Base-by-base conservation (phyloP, 2,113 vertebrate genomes). In the Rhinolophus ferrumequinum region DNA sequence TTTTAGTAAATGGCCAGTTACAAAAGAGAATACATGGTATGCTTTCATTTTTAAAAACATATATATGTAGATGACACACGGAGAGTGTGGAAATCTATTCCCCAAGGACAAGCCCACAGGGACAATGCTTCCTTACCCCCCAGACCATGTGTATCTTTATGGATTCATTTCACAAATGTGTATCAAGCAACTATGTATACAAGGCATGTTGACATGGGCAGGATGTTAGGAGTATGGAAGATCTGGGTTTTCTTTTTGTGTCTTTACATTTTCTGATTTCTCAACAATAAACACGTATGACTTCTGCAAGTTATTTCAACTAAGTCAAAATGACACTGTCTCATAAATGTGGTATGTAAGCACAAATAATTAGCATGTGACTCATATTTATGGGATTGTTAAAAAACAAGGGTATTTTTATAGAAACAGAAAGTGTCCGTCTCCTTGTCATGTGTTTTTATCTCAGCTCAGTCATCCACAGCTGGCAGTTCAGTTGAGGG, bases 191-290 rank as follows among this genome's bases (percentile, higher is more conserved):
- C 33, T 70, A 8, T 19, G 22, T 38, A 18, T 35, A 38, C 16
- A 64, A 93, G 62, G 47, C 50, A n/a, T 69, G 41, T 22, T 58
- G 47, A 38, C 33, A 50, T 18, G 16, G 28, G n/a, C 5, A 30
- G 33, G 54, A 21, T 30, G 35, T 18, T 67, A 54, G 47, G 75
- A 76, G 83, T 79, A 76, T 33, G 18, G 56, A 60, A 52, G 18
- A 79, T 24, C 28, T 73, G 47, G 54, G 56, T 83, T 91, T 81
- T 94, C 76, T 79, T 90, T 86, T 50, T 77, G 12, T 72, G 52
- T 38, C 77, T 90, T 76, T 77, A 12, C 70, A 41, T 72, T 82
- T 93, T 88, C 83, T 92, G 28, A 72, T 73, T 60, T 91, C 33
- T 87, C 44, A 70, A 86, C 0, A 72, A 50, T 50, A 50, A 64